These are phyloP conservation scores for Notamacropus eugenii DNA, from an alignment of 2,797 vertebrate genomes.

Conservation along the genomic window DNA sequence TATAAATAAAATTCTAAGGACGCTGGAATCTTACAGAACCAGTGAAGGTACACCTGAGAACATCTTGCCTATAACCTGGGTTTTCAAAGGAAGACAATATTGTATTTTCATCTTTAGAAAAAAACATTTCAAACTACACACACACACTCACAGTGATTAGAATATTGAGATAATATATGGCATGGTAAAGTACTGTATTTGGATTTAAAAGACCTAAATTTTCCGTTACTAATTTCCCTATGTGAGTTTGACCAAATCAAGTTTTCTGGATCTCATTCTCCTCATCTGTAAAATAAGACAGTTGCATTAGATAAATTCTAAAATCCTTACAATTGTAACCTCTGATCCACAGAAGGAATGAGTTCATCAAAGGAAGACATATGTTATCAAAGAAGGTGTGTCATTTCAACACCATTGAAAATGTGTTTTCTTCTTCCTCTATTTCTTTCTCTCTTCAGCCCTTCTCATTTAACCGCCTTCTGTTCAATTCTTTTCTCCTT, in stretches of 20 bases:
- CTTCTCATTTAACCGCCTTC: conserved; percentile 39
- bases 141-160: conserved; percentile 24
- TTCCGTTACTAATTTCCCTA: neutral
- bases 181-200: neutral
- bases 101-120: conserved; percentile 56
- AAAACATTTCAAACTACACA: conserved; percentile 58
- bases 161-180: neutral
- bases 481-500: conserved; percentile 74
- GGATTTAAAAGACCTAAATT: neutral
- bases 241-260: neutral
- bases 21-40: neutral
- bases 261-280: neutral
- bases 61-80: conserved; percentile 33
- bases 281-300: neutral
- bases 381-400: neutral
- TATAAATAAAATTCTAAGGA: conserved; percentile 32
- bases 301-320: neutral
- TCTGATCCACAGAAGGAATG: conserved; percentile 20
- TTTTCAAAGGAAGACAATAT: conserved; percentile 49
- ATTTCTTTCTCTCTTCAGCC: neutral
- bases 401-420: conserved; percentile 51
- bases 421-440: conserved; percentile 59
- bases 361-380: conserved; percentile 16
- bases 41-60: conserved; percentile 39
- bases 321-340: neutral